phyloP scores from a whole-genome alignment of 2,113 vertebrate genomes.

The Ciconia maguari region DNA sequence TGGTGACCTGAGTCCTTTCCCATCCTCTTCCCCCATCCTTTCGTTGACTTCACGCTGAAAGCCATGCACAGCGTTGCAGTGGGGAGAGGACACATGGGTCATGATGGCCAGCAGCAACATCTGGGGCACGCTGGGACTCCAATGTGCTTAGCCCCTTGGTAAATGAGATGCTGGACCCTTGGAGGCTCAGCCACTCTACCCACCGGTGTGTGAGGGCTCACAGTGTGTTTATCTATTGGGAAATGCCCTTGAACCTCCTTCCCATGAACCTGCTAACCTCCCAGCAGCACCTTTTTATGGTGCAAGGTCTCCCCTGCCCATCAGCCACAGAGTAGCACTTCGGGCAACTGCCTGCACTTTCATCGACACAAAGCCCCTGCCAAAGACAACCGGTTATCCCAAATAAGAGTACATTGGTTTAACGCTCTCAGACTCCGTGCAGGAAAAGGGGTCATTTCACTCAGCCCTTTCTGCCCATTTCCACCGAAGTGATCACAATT shows the following conservation, averaged over 20 bases:
- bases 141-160: not conserved
- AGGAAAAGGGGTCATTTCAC: not conserved
- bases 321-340: not conserved
- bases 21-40: not conserved
- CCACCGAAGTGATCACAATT: not conserved
- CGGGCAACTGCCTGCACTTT: not conserved
- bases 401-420: accelerated
- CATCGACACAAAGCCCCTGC: not conserved
- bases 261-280: not conserved
- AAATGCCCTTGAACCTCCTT: not conserved
- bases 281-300: not conserved
- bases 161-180: not conserved
- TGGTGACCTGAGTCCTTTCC: not conserved
- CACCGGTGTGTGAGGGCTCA: not conserved
- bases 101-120: not conserved
- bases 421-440: not conserved
- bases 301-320: not conserved
- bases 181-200: not conserved
- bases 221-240: not conserved
- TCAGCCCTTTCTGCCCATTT: not conserved
- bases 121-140: not conserved
- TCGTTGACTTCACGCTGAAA: not conserved
- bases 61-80: accelerated
- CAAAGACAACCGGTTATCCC: not conserved
- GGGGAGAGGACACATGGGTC: not conserved